Evolutionary conservation across 2,888 invertebrate species (phyloP).

Genomic region (Limnephilus auricula): DNA sequence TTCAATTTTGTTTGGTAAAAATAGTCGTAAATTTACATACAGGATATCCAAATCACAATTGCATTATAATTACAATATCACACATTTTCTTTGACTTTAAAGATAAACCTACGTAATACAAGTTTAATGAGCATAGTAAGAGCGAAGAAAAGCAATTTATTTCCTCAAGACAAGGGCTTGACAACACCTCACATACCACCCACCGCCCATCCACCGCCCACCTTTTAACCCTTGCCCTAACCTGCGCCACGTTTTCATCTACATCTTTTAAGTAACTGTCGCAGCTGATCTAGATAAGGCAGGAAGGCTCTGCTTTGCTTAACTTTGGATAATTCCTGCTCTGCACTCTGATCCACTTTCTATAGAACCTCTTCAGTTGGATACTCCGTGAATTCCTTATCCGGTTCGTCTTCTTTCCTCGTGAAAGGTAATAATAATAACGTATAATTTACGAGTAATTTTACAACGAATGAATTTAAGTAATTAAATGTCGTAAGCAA

Average conservation of each 20-base stretch:
- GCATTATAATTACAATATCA: background rate
- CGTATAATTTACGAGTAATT: background rate
- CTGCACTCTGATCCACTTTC: background rate
- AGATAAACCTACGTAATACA: background rate
- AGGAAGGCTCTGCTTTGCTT: background rate
- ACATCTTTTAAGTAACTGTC: conserved; percentile 41
- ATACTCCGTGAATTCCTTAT: background rate
- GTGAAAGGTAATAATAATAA: background rate
- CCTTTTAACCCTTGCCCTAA: conserved; percentile 25
- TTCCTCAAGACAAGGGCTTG: background rate
- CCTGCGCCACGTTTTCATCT: conserved; percentile 14
- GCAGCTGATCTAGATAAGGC: conserved; percentile 28
- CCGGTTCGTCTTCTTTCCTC: background rate
- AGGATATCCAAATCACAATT: too few relatives aligned
- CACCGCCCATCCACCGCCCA: background rate
- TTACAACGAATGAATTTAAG: background rate
- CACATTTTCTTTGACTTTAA: background rate
- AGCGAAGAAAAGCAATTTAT: background rate
- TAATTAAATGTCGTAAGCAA: background rate
- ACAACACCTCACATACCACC: background rate
- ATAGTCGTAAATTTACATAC: background rate
- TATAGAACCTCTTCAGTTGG: background rate
- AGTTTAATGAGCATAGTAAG: background rate
- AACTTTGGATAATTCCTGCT: conserved; percentile 1
- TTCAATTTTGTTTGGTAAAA: background rate